Base-by-base conservation (phyloP, 2,888 invertebrate species). In the Selenia dentaria region DNA sequence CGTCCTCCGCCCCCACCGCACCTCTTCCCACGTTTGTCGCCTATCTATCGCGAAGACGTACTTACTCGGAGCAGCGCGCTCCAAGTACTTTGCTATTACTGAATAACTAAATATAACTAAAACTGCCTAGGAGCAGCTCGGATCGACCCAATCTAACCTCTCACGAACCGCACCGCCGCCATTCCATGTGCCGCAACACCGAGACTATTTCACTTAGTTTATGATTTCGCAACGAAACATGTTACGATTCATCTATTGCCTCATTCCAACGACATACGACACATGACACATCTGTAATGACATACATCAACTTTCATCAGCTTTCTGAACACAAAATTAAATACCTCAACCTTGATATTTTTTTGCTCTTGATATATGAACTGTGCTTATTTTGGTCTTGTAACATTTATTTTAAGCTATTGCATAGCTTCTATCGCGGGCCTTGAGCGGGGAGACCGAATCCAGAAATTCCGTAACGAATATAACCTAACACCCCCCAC, bases 101-200 rank as follows among this genome's bases (percentile, higher is more conserved):
- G n/a, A n/a, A 63, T 74, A 68, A 76, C 79, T 75, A 74, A 74
- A 77, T 68, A 65, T 81, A 83, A 83, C 81, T 79, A 81, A 83
- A 81, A 78, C 68, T 64, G 62, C 64, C 61, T 65, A 70, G 72
- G 64, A 62, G 73, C 71, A 68, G 65, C 27, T 41, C 41, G 32
- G 67, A 69, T 74, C 62, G 69, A 68, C 64, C 73, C 68, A 70
- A 74, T 74, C 70, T 76, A 79, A 79, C 75, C 72, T 77, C 80
- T 82, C 80, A 78, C 78, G 79, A 74, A 71, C 64, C 71, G 64
- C 68, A 64, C 16, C 16, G 16, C 16, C 16, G 35, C 36, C 41
- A 71, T 73, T 72, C 68, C 67, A n/a, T n/a, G 61, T 78, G 75
- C 74, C 64, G 75, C 78, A 77, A 76, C 67, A 58, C 61, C 64